phyloP scores from a whole-genome alignment of 2,888 invertebrate species.

The Amiota communis region DNA sequence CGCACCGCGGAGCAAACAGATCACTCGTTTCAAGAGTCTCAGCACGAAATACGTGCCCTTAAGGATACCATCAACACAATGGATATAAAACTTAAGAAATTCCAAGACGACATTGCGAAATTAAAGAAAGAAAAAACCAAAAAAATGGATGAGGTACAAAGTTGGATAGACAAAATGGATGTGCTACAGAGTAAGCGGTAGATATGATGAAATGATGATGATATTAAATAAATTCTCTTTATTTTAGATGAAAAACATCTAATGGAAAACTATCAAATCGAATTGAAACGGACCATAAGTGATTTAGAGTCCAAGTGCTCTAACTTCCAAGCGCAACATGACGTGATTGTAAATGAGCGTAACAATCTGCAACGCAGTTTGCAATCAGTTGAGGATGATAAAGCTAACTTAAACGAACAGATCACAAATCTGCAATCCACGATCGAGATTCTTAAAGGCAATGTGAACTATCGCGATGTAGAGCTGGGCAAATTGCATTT shows the following conservation, averaged over 20 bases:
- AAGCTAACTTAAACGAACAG: conserved; percentile 81
- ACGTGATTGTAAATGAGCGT: conserved; percentile 83
- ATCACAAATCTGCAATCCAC: conserved; percentile 76
- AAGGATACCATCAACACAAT: conserved; percentile 64
- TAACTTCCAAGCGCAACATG: conserved; percentile 79
- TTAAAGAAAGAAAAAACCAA: conserved; percentile 67
- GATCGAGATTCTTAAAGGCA: conserved; percentile 76
- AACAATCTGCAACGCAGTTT: conserved; percentile 85
- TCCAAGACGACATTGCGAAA: conserved; percentile 60
- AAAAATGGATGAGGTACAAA: conserved; percentile 70
- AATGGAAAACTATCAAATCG: conserved; percentile 69
- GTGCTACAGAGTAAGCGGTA: conserved; percentile 60
- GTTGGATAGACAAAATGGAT: conserved; percentile 68
- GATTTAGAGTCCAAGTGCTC: conserved; percentile 67
- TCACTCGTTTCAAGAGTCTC: conserved; percentile 63
- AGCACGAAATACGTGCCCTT: conserved; percentile 69
- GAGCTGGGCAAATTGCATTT: conserved; percentile 82
- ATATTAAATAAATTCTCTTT: neutral
- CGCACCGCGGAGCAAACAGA: conserved; percentile 53
- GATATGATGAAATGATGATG: neutral
- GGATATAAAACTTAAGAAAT: conserved; percentile 64
- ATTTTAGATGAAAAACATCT: conserved; percentile 67
- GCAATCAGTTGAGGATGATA: conserved; percentile 79
- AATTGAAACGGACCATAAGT: conserved; percentile 68
- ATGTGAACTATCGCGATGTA: conserved; percentile 83